These are phyloP conservation scores for Natrix natrix DNA, from an alignment of 2,797 vertebrate genomes.

Conservation along the genomic window DNA sequence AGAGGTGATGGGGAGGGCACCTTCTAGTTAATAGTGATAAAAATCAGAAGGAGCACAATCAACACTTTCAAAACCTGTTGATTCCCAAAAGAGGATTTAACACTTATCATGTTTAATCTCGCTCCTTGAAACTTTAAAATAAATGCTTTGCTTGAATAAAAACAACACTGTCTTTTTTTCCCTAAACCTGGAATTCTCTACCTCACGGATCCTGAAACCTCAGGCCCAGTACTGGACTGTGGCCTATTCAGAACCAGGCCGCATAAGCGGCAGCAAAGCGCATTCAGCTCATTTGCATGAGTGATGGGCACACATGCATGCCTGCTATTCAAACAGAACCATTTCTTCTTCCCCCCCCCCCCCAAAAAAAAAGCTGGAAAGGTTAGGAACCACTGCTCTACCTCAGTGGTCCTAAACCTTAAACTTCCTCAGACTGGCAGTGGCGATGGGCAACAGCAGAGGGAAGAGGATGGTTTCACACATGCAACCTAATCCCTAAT, in stretches of 20 bases:
- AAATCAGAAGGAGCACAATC: neutral
- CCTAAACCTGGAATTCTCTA: neutral
- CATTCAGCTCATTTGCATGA: neutral
- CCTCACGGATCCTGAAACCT: neutral
- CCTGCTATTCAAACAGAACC: neutral
- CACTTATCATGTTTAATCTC: neutral
- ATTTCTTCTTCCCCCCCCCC: neutral
- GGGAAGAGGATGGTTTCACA: neutral
- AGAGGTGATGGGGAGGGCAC: neutral
- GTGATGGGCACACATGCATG: accelerated
- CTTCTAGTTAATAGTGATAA: neutral
- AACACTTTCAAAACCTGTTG: neutral
- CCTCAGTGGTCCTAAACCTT: neutral
- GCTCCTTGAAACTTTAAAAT: neutral
- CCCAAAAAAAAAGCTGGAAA: neutral
- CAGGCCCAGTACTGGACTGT: too few relatives aligned
- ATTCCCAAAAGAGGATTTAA: neutral
- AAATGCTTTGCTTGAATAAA: neutral
- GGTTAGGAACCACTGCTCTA: neutral
- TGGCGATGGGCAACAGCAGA: neutral
- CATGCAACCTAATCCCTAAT: neutral
- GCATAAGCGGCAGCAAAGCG: neutral
- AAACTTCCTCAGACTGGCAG: neutral
- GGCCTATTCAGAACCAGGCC: neutral
- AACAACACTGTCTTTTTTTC: neutral